Evolutionary conservation across 2,113 vertebrate species (phyloP).

Genomic region (cattle (Bos taurus)): ARS-UCD2.0 NC_037343.1:18041001-18041500

Average conservation of each 20-base stretch:
- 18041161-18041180: conserved; percentile 77
- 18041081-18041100: conserved; percentile 42
- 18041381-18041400: conserved; percentile 74
- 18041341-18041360: conserved; percentile 78
- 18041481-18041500: conserved; percentile 11
- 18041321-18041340: conserved; percentile 81
- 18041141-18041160: conserved; percentile 75
- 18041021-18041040: conserved; percentile 55
- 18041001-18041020: not conserved
- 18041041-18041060: conserved; percentile 65
- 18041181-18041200: conserved; percentile 77
- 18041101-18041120: conserved; percentile 21
- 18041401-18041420: conserved; percentile 56
- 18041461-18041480: not conserved
- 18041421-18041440: conserved; percentile 50
- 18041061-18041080: conserved; percentile 6
- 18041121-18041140: conserved; percentile 76
- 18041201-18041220: conserved; percentile 80
- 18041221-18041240: conserved; percentile 82
- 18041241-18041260: conserved; percentile 74
- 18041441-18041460: conserved; percentile 48
- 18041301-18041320: conserved; percentile 76
- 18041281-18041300: conserved; percentile 77
- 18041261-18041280: conserved; percentile 76
- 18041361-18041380: conserved; percentile 80